These are phyloP conservation scores for Drosophila bocki DNA, from an alignment of 1,140 invertebrate genomes.

Conservation along the genomic window DNA sequence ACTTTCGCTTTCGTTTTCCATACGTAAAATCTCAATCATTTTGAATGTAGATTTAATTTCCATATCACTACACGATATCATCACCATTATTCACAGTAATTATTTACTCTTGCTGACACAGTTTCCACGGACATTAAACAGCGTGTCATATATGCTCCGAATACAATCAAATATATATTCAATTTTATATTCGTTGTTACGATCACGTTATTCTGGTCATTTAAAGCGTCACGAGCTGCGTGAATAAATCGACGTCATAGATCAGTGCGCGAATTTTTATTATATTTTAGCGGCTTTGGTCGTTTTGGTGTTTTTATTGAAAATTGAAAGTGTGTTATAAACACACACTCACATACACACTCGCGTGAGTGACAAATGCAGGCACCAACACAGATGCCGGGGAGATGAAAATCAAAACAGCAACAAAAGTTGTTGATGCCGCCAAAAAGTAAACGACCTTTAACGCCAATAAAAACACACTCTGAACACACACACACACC, in stretches of 20 bases:
- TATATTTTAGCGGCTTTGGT: constrained; percentile 28
- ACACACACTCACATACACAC: constrained; percentile 33
- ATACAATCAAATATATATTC: constrained; percentile 32
- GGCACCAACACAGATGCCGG: constrained; percentile 28
- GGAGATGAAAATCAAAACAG: constrained; percentile 81
- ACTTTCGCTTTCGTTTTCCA: background rate
- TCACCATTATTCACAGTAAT: constrained; percentile 9
- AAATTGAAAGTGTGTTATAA: constrained; percentile 81
- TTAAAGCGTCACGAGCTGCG: constrained; percentile 70
- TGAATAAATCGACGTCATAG: constrained; percentile 79
- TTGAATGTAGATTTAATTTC: constrained; percentile 9
- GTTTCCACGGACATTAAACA: constrained; percentile 18
- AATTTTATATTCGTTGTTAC: constrained; percentile 56
- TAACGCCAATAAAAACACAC: constrained; percentile 80
- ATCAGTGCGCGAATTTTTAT: constrained; percentile 65
- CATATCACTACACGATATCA: constrained; percentile 20
- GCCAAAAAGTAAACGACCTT: constrained; percentile 84
- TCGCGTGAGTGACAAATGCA: constrained; percentile 31
- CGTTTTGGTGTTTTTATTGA: constrained; percentile 70
- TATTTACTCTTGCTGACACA: constrained; percentile 32
- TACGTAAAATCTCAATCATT: background rate
- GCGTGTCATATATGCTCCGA: constrained; percentile 18
- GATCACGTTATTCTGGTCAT: constrained; percentile 61
- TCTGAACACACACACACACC: constrained; percentile 27
- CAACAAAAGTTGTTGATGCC: constrained; percentile 83